Evolutionary conservation across 2,888 invertebrate species (phyloP), one percentile per base, ranked within the genome.

Genomic region (Cheilosia variabilis): DNA sequence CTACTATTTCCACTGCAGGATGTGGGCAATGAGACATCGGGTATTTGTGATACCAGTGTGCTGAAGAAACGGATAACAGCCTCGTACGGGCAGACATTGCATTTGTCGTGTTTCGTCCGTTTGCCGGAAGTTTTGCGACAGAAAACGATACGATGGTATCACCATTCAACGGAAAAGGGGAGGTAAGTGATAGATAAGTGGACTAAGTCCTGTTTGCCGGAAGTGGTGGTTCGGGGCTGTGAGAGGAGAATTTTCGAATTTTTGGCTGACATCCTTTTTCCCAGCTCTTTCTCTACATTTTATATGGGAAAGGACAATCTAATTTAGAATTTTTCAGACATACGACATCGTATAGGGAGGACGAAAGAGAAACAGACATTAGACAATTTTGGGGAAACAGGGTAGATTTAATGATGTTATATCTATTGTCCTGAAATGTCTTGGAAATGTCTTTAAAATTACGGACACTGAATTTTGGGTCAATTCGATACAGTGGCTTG

Each of bases 71-170:
- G 95, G 89, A 95, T 98, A 90, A 95, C 97, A 0, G 98, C 97
- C 15, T 97, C 97, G 0, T 98, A 97, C 96, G 98, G 98, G 15
- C 98, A 98, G 93, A 97, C 97, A 89, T 94, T 98, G 84, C 98
- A 98, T 91, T 94, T 98, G 66, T 97, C 97, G 72, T 98, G 98
- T 92, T 97, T 97, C 91, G 95, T 97, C 78, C 96, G 96, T 91
- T 96, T 97, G 95, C 97, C 97, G 0, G 97, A 97, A 88, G 97
- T 97, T 27, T 92, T 97, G 66, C 95, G 96, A 72, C 95, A 96
- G 34, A 95, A 96, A 89, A 95, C 96, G 43, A 96, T 97, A 81
- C 95, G 95, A 52, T 97, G 97, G 97, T 97, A 95, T 91, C 97
- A 97, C 90, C 96, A 97, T 92, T 96, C 96, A 77, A 96, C 97